Evolutionary conservation across 2,888 invertebrate genomes (phyloP).

Genomic region (Escarpia spicata): DNA sequence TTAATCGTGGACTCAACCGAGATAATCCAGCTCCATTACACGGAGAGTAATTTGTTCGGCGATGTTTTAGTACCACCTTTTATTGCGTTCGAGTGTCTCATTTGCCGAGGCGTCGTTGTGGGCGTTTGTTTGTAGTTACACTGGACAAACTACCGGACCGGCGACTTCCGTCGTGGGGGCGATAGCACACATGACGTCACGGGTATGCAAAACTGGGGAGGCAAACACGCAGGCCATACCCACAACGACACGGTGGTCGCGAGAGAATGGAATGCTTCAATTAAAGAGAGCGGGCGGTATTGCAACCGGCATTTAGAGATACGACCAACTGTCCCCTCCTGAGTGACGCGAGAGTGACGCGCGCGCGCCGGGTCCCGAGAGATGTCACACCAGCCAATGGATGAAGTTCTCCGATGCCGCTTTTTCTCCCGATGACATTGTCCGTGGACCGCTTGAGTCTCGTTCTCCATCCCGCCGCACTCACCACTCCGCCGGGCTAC

Average conservation of each 20-base stretch:
- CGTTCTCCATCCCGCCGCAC: background rate
- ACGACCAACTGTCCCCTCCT: background rate
- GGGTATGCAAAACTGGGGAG: background rate
- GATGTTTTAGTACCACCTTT: background rate
- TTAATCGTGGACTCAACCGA: background rate
- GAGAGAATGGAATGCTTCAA: background rate
- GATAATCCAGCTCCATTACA: background rate
- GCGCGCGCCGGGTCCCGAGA: background rate
- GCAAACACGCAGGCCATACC: background rate
- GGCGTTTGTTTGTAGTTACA: conserved; percentile 13
- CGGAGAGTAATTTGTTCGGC: background rate
- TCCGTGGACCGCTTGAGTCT: background rate
- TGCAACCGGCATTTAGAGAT: background rate
- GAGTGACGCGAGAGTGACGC: conserved; percentile 12
- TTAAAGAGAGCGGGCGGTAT: background rate
- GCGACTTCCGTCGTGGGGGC: background rate
- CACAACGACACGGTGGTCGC: background rate
- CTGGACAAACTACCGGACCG: background rate
- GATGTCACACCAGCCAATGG: background rate
- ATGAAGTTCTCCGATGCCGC: background rate
- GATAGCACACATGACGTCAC: background rate
- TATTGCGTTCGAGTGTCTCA: background rate
- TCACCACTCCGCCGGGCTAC: background rate
- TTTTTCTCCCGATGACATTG: background rate
- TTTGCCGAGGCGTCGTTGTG: background rate